phyloP scores from a whole-genome alignment of 2,888 invertebrate genomes.

The Cosmopolites sordidus region DNA sequence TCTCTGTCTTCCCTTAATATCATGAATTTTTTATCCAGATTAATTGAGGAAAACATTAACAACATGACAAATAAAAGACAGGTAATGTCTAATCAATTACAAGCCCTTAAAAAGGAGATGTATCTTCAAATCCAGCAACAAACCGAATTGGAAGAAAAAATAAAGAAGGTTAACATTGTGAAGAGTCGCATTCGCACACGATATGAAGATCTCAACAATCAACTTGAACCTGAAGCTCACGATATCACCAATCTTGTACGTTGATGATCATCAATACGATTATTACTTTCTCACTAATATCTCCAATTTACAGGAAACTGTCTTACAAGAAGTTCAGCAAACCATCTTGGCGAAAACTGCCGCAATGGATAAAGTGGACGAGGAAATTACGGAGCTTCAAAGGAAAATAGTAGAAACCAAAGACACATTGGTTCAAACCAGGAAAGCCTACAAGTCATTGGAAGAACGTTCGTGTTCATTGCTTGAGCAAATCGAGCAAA shows the following conservation, averaged over 20 bases:
- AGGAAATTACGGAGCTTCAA: conserved; percentile 38
- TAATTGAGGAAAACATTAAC: conserved; percentile 31
- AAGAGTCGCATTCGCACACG: conserved; percentile 34
- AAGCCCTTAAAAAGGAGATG: conserved; percentile 35
- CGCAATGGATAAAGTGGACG: conserved; percentile 39
- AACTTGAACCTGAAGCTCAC: conserved; percentile 43
- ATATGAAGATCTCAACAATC: conserved; percentile 38
- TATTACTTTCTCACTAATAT: too few relatives aligned
- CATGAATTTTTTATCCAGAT: conserved; percentile 20
- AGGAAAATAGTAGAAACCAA: conserved; percentile 44
- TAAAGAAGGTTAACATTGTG: conserved; percentile 34
- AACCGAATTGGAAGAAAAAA: conserved; percentile 38
- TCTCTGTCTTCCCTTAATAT: too few relatives aligned
- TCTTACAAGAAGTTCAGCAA: neutral
- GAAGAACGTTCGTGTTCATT: conserved; percentile 39
- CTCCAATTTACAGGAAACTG: neutral
- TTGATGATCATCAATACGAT: too few relatives aligned
- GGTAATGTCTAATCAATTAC: conserved; percentile 34
- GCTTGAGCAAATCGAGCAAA: conserved; percentile 20
- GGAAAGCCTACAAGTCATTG: conserved; percentile 33
- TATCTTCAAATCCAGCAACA: conserved; percentile 33
- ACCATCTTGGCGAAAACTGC: conserved; percentile 44
- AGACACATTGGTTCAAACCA: conserved; percentile 41
- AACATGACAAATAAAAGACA: conserved; percentile 41
- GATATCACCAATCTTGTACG: conserved; percentile 40